Evolutionary conservation across 2,888 invertebrate species (phyloP), one percentile per base, ranked within the genome.

Genomic region (Himalopsyche anomala): DNA sequence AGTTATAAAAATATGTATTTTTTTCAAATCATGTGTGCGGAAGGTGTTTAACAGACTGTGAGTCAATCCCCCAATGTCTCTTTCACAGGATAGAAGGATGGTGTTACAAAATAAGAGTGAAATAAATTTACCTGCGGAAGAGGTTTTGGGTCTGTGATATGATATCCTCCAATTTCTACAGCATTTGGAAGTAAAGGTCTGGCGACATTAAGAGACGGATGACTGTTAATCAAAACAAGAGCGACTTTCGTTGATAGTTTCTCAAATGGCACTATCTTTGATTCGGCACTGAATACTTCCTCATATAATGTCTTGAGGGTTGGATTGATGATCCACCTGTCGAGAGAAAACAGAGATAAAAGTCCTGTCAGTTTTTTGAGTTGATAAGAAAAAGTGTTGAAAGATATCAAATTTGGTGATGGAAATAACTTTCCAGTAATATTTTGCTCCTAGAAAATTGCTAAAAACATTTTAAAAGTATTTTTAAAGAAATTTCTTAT

Each of bases 81-180:
- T 8, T 45, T 15, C 15, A 15, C 12, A 15, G 15, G 15, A 15
- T 4, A 51, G 15, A 11, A 45, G 9, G 11, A 51, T 15, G 51
- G 15, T 51, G 51, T 15, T 51, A 15, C 4, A 51, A 15, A 51
- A 15, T 51, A 9, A 3, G 12, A 15, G 15, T 62, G 28, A 19
- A 4, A 9, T 9, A 74, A 74, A 74, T 11, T 55, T 40, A 88
- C 88, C 69, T 88, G 85, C 56, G 88, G 87, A 9, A 88, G 45
- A 9, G 87, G 85, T 81, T 87, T 85, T n/a, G 86, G 74, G 4
- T 87, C 85, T 62, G 87, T 87, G 42, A 89, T 89, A 54, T 89
- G 89, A 81, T 87, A 89, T 40, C 89, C 89, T 45, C 89, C 89
- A 28, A 89, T 85, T n/a, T 87, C 86, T 11, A 89, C 87, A 38